Conservation (phyloP, 1,140 invertebrate genomes). For the Bombus sibiricus region DNA sequence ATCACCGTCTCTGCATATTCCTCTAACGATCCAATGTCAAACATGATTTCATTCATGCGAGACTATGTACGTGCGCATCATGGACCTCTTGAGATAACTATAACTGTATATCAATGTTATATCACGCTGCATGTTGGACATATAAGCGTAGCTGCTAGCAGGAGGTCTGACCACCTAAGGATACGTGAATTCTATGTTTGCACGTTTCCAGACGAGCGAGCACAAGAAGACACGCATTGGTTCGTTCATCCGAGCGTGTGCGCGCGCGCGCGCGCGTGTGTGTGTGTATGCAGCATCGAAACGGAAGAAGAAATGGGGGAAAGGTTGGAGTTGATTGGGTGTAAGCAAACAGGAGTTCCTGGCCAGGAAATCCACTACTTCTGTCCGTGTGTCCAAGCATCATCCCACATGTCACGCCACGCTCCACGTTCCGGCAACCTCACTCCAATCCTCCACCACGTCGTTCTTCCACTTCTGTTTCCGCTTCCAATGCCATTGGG, state of each 20-base stretch:
- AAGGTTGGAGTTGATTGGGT: conserved; percentile 67
- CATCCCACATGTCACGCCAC: conserved; percentile 60
- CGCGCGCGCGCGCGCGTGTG: neutral
- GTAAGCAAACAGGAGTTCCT: conserved; percentile 64
- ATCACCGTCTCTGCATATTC: conserved; percentile 2
- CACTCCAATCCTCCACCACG: conserved; percentile 10
- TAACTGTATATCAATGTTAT: neutral
- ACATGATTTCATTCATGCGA: conserved; percentile 14
- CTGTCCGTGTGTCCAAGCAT: conserved; percentile 58
- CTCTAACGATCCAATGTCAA: conserved; percentile 3
- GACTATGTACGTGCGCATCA: neutral
- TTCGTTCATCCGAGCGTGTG: neutral
- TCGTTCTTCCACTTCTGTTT: conserved; percentile 37
- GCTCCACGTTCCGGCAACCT: conserved; percentile 37
- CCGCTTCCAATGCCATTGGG: conserved; percentile 54
- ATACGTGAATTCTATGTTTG: neutral
- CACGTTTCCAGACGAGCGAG: neutral
- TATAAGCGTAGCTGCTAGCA: conserved; percentile 9
- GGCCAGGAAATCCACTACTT: conserved; percentile 61
- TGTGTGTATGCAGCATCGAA: neutral
- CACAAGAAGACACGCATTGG: neutral
- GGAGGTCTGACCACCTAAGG: neutral
- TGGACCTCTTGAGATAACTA: neutral
- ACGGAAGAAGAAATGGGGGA: conserved; percentile 13
- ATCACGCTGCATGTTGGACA: neutral